A percentile compares a stretch with the other conserved stretches of the same genome.
phyloP scores from a whole-genome alignment of 1,140 invertebrate species.

The Zaprionus ghesquierei region DNA sequence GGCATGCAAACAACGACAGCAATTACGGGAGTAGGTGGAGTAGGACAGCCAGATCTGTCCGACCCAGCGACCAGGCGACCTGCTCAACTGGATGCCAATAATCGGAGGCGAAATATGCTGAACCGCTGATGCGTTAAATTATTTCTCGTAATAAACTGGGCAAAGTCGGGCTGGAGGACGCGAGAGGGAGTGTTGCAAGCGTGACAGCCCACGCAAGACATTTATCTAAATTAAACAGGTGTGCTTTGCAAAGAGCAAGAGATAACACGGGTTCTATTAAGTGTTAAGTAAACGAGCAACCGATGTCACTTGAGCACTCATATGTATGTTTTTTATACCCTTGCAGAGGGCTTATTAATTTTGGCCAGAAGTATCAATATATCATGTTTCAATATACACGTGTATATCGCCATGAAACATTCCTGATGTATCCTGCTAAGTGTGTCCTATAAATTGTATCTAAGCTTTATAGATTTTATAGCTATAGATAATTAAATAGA shows the following conservation, averaged over 20 bases:
- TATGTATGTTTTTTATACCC: too few species aligned
- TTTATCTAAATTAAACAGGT: background rate
- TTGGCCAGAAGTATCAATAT: too few species aligned
- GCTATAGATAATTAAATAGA: too few species aligned
- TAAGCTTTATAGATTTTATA: too few species aligned
- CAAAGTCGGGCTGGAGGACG: background rate
- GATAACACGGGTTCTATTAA: background rate
- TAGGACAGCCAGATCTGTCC: background rate
- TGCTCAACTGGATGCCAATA: constrained; percentile 40
- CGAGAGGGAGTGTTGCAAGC: background rate
- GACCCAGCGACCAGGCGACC: background rate
- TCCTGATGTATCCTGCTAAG: too few species aligned
- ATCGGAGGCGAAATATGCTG: constrained; percentile 52
- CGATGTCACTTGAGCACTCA: background rate
- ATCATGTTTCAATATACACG: too few species aligned
- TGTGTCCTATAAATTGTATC: too few species aligned
- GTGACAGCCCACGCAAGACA: background rate
- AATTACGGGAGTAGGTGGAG: constrained; percentile 38
- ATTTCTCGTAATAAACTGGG: constrained; percentile 44
- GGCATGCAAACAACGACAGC: constrained; percentile 34
- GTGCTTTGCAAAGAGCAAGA: background rate
- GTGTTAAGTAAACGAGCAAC: background rate
- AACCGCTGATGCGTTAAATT: constrained; percentile 69
- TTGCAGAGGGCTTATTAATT: too few species aligned
- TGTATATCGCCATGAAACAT: too few species aligned